Conservation (phyloP, 2,113 vertebrate genomes). For the Oxygymnocypris stewartii region DNA sequence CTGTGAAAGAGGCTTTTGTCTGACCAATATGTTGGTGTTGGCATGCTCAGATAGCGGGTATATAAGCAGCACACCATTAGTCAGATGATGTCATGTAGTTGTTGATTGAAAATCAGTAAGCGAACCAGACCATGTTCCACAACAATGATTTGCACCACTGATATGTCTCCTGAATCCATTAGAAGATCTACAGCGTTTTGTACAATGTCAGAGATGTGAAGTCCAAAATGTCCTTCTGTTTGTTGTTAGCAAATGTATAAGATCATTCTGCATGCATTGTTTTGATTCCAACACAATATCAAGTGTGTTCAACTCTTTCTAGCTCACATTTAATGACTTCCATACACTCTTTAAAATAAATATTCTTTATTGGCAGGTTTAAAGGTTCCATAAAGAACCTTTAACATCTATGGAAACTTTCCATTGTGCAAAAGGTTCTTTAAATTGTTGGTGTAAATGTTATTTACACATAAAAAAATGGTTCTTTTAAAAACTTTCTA, state of each 20-base stretch:
- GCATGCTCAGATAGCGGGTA: neutral
- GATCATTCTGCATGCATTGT: neutral
- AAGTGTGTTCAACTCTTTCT: neutral
- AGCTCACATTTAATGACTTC: neutral
- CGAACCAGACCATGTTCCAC: neutral
- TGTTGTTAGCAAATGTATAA: neutral
- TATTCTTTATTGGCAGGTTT: neutral
- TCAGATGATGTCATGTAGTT: conserved; percentile 5
- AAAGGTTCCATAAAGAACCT: no score
- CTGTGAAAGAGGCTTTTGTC: conserved; percentile 5
- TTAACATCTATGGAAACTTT: no score
- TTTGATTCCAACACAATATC: neutral
- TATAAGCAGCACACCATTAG: neutral
- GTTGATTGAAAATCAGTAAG: neutral
- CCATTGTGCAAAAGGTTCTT: no score
- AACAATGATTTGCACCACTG: neutral
- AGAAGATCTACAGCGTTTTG: neutral
- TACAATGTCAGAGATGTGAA: neutral
- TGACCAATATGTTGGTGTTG: neutral
- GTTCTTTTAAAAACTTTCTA: no score
- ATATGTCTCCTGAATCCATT: neutral
- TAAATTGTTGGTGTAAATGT: no score
- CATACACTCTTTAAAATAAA: neutral
- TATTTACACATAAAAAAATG: no score
- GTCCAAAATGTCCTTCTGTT: neutral